These are phyloP conservation scores for Shargacucullia verbasci DNA, from an alignment of 2,888 invertebrate species.

Conservation along the genomic window DNA sequence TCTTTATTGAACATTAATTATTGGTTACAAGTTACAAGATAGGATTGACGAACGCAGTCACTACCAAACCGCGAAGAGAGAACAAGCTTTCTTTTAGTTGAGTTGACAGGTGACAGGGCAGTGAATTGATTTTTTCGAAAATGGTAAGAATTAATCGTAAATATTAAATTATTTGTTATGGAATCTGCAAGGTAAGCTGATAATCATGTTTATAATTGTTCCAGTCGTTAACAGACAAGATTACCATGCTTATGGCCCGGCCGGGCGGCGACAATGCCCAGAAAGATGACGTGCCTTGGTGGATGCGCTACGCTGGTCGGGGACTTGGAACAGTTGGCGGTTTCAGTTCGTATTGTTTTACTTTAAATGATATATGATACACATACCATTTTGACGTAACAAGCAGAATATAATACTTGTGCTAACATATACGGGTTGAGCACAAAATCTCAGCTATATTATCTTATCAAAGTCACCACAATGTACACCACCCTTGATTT, in stretches of 20 bases:
- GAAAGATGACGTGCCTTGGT: slow-evolving; percentile 96
- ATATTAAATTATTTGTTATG: slow-evolving; percentile 55
- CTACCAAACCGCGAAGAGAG: neutral
- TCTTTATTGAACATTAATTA: no score
- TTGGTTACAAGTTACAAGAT: no score
- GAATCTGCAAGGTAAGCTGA: slow-evolving; percentile 24
- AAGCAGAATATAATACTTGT: neutral
- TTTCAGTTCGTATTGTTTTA: slow-evolving; percentile 91
- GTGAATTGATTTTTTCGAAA: slow-evolving; percentile 87
- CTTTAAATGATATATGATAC: slow-evolving; percentile 29
- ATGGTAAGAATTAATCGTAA: slow-evolving; percentile 78
- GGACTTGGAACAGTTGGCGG: slow-evolving; percentile 95
- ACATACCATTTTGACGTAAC: slow-evolving; percentile 15
- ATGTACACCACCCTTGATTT: slow-evolving; percentile 42
- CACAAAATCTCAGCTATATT: slow-evolving; percentile 30
- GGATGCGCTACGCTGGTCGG: slow-evolving; percentile 96
- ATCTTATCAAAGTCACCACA: slow-evolving; percentile 47
- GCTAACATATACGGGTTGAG: slow-evolving; percentile 7
- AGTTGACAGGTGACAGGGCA: slow-evolving; percentile 77
- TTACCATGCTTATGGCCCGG: slow-evolving; percentile 93
- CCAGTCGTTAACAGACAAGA: slow-evolving; percentile 94
- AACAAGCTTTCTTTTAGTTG: slow-evolving; percentile 47
- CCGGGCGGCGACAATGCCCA: slow-evolving; percentile 93
- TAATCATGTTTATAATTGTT: slow-evolving; percentile 67
- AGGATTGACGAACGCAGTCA: no score